These are phyloP conservation scores for Malurus cyaneus DNA, from an alignment of 2,113 vertebrate species.

Conservation along the genomic window DNA sequence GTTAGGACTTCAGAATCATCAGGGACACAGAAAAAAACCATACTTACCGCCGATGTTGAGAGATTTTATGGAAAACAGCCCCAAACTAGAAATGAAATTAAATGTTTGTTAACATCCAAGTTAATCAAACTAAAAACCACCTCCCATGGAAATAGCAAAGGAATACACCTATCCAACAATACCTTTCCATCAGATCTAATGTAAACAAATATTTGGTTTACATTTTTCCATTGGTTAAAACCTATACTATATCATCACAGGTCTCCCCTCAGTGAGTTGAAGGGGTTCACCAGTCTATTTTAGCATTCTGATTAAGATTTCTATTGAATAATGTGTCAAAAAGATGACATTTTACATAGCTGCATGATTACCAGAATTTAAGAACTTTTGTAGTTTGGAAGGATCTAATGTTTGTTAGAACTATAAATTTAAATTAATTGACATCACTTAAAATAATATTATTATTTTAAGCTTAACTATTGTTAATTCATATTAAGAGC, in stretches of 20 bases:
- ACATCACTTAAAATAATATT: background rate
- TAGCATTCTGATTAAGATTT: background rate
- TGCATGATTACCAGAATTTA: background rate
- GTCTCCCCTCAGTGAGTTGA: background rate
- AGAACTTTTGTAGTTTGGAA: background rate
- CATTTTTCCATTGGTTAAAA: background rate
- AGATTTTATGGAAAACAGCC: background rate
- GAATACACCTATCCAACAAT: background rate
- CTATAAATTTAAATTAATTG: background rate
- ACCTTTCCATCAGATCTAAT: background rate
- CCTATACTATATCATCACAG: background rate
- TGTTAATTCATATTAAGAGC: background rate
- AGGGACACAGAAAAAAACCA: background rate
- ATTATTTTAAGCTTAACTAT: background rate
- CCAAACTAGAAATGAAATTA: background rate
- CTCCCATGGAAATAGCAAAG: background rate
- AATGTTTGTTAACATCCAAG: background rate
- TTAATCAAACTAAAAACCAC: background rate
- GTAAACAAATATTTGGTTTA: background rate
- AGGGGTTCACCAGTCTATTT: background rate
- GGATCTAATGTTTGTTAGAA: background rate
- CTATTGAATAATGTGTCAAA: background rate
- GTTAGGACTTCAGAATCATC: background rate
- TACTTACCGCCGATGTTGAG: background rate
- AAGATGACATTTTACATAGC: background rate